A percentile compares a stretch with the other conserved stretches of the same genome.
Evolutionary conservation across 2,888 invertebrate species (phyloP).

Genomic region (Merodon equestris): DNA sequence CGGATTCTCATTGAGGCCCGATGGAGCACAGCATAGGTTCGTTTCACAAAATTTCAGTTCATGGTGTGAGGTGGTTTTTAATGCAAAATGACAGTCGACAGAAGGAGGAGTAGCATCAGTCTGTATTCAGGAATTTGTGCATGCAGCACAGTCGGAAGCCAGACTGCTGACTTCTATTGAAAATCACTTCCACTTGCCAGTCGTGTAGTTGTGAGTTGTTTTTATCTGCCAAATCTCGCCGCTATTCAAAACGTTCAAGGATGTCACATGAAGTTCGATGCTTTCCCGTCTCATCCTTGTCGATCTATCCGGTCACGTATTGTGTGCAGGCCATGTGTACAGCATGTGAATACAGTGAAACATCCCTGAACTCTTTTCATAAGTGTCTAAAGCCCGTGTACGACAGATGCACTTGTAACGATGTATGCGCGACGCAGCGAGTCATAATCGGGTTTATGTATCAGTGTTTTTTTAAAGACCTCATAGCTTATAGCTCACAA

Average conservation of each 20-base stretch:
- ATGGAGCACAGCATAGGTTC: slow-evolving; percentile 37
- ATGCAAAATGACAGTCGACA: slow-evolving; percentile 25
- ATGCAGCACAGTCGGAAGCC: slow-evolving; percentile 2
- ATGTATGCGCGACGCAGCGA: slow-evolving; percentile 19
- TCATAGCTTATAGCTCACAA: too few relatives aligned
- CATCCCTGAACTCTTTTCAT: background rate
- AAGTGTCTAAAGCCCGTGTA: background rate
- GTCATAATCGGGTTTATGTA: slow-evolving; percentile 48
- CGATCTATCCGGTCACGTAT: too few relatives aligned
- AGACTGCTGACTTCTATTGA: slow-evolving; percentile 26
- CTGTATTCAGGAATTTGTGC: slow-evolving; percentile 25
- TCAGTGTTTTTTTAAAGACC: too few relatives aligned
- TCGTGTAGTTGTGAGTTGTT: too few relatives aligned
- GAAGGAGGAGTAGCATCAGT: slow-evolving; percentile 4
- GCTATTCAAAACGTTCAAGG: background rate
- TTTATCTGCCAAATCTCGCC: background rate
- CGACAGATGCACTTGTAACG: background rate
- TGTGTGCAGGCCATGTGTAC: too few relatives aligned
- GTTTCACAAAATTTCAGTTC: slow-evolving; percentile 17
- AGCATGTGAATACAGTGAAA: too few relatives aligned
- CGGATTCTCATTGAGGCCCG: slow-evolving; percentile 27
- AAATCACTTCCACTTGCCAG: slow-evolving; percentile 12
- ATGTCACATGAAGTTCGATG: background rate
- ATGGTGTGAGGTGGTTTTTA: slow-evolving; percentile 25
- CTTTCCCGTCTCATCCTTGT: too few relatives aligned